Percentiles rank a stretch among this genome's conserved stretches.
phyloP scores from a whole-genome alignment of 2,888 invertebrate genomes.

The Caenorhabditis sulstoni region DNA sequence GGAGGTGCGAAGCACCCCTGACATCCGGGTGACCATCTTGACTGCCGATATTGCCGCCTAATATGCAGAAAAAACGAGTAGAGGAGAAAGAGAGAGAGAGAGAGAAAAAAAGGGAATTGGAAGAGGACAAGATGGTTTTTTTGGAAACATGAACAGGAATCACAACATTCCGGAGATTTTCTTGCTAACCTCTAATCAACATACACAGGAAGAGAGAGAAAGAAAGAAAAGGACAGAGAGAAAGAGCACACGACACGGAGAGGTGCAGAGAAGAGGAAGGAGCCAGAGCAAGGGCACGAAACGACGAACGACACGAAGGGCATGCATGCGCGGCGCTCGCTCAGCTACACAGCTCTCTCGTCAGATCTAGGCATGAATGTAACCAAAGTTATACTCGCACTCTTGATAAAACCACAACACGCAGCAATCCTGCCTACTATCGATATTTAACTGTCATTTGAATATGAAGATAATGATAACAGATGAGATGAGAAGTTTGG shows the following conservation, averaged over 20 bases:
- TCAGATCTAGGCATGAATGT: slow-evolving; percentile 10
- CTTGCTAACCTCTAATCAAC: neutral
- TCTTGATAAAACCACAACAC: slow-evolving; percentile 33
- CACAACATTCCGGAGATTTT: neutral
- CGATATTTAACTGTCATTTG: neutral
- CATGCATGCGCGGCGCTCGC: slow-evolving; percentile 42
- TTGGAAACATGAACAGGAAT: slow-evolving; percentile 8
- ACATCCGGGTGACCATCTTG: slow-evolving; percentile 79
- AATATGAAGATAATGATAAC: neutral
- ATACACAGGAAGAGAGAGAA: neutral
- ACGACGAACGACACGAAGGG: slow-evolving; percentile 38
- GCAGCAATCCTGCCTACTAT: slow-evolving; percentile 8
- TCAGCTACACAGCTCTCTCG: neutral
- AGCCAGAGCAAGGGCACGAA: slow-evolving; percentile 26
- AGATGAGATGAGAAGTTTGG: too few species aligned
- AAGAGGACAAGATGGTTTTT: slow-evolving; percentile 34
- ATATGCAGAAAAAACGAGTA: slow-evolving; percentile 52
- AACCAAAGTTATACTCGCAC: slow-evolving; percentile 29
- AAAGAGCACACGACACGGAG: slow-evolving; percentile 50
- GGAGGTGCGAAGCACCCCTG: slow-evolving; percentile 68
- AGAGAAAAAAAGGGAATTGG: neutral
- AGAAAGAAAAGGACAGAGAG: slow-evolving; percentile 11
- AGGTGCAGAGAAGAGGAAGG: slow-evolving; percentile 52
- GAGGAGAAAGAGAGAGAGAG: slow-evolving; percentile 18
- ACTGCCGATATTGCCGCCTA: slow-evolving; percentile 80